Percentiles rank a stretch among this genome's conserved stretches.
phyloP scores from a whole-genome alignment of 92 coral and sea anemone species.

The Diadumene lineata region DNA sequence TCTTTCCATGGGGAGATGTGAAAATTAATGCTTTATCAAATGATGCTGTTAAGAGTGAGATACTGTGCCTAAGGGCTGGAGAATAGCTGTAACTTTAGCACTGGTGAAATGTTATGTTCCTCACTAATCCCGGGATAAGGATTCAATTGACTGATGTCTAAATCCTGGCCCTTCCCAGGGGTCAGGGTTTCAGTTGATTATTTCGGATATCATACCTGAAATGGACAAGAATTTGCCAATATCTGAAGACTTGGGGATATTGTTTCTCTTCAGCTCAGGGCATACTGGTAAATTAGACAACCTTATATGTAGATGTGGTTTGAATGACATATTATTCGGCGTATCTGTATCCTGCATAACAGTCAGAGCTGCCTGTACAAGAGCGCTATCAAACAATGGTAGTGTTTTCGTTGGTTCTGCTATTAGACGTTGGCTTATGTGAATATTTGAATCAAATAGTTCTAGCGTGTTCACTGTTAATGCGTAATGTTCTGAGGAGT shows the following conservation, averaged over 20 bases:
- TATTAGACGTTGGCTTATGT: conserved; percentile 76
- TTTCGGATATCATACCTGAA: too few relatives aligned
- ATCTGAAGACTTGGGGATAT: conserved; percentile 91
- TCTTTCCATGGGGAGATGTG: too few relatives aligned
- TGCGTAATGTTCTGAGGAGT: conserved; percentile 71
- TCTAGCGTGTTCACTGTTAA: conserved; percentile 89
- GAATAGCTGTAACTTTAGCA: too few relatives aligned
- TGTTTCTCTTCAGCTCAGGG: conserved; percentile 88
- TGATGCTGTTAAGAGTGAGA: too few relatives aligned
- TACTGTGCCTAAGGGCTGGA: too few relatives aligned
- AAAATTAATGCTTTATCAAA: too few relatives aligned
- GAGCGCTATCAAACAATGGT: conserved; percentile 88
- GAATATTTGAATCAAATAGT: conserved; percentile 82
- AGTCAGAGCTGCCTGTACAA: conserved; percentile 62
- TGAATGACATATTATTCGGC: conserved; percentile 66
- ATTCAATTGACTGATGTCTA: too few relatives aligned
- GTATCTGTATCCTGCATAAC: conserved; percentile 70
- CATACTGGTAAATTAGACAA: conserved; percentile 90
- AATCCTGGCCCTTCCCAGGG: too few relatives aligned
- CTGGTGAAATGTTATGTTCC: too few relatives aligned
- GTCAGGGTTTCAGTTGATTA: too few relatives aligned
- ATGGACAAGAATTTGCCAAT: conserved; percentile 83
- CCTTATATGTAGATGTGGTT: conserved; percentile 78
- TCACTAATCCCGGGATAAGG: too few relatives aligned
- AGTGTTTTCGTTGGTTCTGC: conserved; percentile 81